Conservation (phyloP, 1,140 invertebrate genomes). For the Solenopsis invicta region DNA sequence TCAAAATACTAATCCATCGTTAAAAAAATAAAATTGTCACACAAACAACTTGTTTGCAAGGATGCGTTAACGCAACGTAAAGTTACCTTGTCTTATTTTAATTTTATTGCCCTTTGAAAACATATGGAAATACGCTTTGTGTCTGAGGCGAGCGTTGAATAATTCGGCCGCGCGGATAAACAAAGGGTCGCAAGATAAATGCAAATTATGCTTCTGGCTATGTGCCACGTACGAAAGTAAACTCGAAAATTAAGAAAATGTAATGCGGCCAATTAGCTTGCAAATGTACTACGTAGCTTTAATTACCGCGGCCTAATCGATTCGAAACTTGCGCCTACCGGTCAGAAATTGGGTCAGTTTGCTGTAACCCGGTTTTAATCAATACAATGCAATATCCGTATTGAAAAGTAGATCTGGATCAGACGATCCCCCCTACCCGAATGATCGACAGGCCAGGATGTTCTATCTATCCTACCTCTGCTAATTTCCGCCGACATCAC, state of each 20-base stretch:
- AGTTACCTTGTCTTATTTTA: not conserved
- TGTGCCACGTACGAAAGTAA: not conserved
- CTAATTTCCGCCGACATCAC: conserved; percentile 26
- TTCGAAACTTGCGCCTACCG: conserved; percentile 36
- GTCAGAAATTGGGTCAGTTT: conserved; percentile 45
- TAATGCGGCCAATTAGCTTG: conserved; percentile 13
- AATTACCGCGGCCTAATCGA: conserved; percentile 41
- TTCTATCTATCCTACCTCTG: not conserved
- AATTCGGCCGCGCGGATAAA: not conserved
- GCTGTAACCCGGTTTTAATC: conserved; percentile 52
- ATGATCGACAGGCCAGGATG: conserved; percentile 45
- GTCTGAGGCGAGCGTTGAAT: not conserved
- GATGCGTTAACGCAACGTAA: not conserved
- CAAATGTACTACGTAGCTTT: conserved; percentile 23
- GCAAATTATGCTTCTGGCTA: not conserved
- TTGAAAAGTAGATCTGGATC: conserved; percentile 59
- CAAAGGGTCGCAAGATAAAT: too few species aligned
- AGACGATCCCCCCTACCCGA: not conserved
- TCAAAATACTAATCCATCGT: not conserved
- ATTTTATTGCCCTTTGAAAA: not conserved
- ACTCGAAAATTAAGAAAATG: conserved; percentile 21
- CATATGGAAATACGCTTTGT: not conserved
- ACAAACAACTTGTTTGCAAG: not conserved
- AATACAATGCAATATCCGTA: conserved; percentile 47
- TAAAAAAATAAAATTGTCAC: not conserved